phyloP scores from a whole-genome alignment of 2,797 vertebrate species.

The Enteromius viviparus region DNA sequence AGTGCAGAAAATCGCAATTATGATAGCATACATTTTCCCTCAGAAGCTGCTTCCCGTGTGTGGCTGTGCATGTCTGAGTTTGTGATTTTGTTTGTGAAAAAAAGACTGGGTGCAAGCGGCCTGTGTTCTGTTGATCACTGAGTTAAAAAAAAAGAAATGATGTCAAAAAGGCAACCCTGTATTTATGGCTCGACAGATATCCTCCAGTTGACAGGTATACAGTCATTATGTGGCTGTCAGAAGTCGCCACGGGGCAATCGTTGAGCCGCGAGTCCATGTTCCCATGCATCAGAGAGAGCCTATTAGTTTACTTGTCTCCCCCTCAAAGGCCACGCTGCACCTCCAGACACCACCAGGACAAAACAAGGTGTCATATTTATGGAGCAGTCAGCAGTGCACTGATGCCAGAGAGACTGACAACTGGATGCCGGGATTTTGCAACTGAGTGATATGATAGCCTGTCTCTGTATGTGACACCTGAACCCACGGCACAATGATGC shows the following conservation, averaged over 20 bases:
- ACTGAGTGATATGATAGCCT: conserved; percentile 76
- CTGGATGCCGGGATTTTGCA: conserved; percentile 69
- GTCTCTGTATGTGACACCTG: conserved; percentile 72
- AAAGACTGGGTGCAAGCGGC: conserved; percentile 55
- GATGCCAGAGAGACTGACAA: conserved; percentile 77
- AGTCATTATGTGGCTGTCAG: conserved; percentile 87
- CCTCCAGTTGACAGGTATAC: conserved; percentile 85
- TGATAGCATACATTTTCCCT: conserved; percentile 69
- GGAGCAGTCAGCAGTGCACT: conserved; percentile 80
- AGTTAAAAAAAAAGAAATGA: conserved; percentile 70
- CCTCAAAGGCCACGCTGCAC: conserved; percentile 82
- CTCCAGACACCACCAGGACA: conserved; percentile 84
- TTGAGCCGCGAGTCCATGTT: conserved; percentile 75
- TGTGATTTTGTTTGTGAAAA: conserved; percentile 37
- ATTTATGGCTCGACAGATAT: conserved; percentile 86
- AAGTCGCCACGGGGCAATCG: conserved; percentile 76
- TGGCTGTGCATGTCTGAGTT: conserved; percentile 30
- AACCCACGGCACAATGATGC: conserved; percentile 70
- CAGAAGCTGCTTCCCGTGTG: conserved; percentile 65
- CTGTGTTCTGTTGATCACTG: conserved; percentile 77
- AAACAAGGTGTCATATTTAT: conserved; percentile 88
- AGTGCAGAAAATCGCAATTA: conserved; percentile 78
- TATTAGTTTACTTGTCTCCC: conserved; percentile 86
- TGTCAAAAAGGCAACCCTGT: conserved; percentile 87
- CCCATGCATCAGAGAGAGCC: conserved; percentile 82